Percentiles rank a stretch among this genome's conserved stretches.
phyloP scores from a whole-genome alignment of 2,113 vertebrate genomes.

The Martes martes region DNA sequence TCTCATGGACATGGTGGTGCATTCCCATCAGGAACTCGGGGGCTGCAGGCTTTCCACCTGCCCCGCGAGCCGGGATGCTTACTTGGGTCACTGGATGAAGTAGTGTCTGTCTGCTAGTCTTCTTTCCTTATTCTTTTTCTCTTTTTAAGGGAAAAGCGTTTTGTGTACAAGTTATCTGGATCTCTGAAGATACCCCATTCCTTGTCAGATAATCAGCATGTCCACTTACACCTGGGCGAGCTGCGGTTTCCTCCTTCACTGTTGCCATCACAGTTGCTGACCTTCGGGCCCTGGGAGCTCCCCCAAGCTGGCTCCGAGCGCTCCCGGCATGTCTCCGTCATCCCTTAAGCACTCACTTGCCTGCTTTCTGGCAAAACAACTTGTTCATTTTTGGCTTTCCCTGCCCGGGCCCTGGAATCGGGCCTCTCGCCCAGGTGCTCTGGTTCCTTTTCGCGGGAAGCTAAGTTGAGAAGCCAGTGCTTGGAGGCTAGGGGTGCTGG shows the following conservation, averaged over 20 bases:
- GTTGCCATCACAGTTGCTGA: not conserved
- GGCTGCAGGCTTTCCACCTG: not conserved
- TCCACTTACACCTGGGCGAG: not conserved
- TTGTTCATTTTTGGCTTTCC: not conserved
- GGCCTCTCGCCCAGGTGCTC: not conserved
- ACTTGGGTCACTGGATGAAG: not conserved
- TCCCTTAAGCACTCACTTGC: not conserved
- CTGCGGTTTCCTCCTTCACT: not conserved
- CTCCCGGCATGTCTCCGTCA: rapidly evolving
- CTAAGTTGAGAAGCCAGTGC: not conserved
- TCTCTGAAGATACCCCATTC: too few relatives aligned
- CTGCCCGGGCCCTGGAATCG: not conserved
- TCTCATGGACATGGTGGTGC: not conserved
- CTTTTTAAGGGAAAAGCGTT: too few relatives aligned
- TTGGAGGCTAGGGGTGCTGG: not conserved
- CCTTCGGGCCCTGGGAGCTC: not conserved
- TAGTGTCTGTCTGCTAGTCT: not conserved
- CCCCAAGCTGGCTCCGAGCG: not conserved
- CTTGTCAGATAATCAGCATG: not conserved
- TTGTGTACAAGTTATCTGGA: not conserved
- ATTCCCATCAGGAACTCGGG: rapidly evolving
- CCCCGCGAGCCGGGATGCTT: not conserved
- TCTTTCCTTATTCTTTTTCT: not conserved
- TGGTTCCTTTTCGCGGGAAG: not conserved
- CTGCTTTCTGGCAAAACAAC: not conserved